Conservation (phyloP, 2,888 invertebrate species). For the Celastrina argiolus region DNA sequence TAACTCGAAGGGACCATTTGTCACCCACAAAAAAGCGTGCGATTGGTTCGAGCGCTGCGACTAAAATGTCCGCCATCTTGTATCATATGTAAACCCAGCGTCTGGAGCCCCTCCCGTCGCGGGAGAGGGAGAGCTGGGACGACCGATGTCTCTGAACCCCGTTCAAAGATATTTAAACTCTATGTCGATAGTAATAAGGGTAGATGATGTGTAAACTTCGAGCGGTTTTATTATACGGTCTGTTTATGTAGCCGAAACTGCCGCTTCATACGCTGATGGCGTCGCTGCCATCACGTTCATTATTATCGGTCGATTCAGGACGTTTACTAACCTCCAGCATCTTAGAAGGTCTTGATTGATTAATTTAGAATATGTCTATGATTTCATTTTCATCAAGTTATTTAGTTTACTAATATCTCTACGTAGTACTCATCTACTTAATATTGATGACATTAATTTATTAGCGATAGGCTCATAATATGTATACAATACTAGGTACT, state of each 20-base stretch:
- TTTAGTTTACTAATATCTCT: too few species aligned
- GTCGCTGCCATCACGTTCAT: conserved; percentile 76
- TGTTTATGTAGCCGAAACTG: conserved; percentile 79
- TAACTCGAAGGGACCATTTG: neutral
- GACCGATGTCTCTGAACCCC: conserved; percentile 40
- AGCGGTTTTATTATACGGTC: conserved; percentile 62
- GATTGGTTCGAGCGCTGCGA: conserved; percentile 29
- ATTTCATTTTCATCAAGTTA: conserved; percentile 48
- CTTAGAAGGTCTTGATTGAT: conserved; percentile 59
- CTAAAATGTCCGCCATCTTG: conserved; percentile 72
- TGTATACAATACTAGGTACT: too few species aligned
- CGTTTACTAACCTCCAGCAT: conserved; percentile 70
- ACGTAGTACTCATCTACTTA: too few species aligned
- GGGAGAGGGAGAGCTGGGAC: conserved; percentile 54
- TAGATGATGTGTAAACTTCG: conserved; percentile 34
- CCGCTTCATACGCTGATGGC: conserved; percentile 77
- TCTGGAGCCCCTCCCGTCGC: conserved; percentile 55
- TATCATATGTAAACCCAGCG: conserved; percentile 59
- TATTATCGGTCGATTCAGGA: conserved; percentile 78
- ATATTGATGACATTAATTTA: too few species aligned
- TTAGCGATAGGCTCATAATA: too few species aligned
- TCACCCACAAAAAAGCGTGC: conserved; percentile 17
- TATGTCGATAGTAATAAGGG: conserved; percentile 33
- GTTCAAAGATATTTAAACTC: conserved; percentile 38
- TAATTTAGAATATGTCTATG: conserved; percentile 66